These are phyloP conservation scores for Aspidiotus rigidus DNA, from an alignment of 2,888 invertebrate species.

Conservation along the genomic window DNA sequence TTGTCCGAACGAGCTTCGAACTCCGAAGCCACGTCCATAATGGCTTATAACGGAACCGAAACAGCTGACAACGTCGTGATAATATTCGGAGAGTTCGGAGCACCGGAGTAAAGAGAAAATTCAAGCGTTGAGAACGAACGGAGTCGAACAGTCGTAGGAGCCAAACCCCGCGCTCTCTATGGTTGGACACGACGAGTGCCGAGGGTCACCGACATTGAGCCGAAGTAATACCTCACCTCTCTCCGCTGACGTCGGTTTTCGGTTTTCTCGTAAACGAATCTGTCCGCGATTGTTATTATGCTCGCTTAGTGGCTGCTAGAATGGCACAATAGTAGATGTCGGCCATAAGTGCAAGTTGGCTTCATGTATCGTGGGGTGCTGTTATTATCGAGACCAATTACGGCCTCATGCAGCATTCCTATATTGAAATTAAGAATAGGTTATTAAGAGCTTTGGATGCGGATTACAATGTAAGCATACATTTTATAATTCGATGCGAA, in stretches of 20 bases:
- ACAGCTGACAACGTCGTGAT: not conserved
- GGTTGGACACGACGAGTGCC: not conserved
- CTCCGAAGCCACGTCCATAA: no score
- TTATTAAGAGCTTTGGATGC: constrained; percentile 93
- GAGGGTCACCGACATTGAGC: constrained; percentile 12
- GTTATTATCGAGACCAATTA: constrained; percentile 45
- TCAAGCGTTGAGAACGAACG: no score
- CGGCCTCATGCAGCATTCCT: constrained; percentile 51
- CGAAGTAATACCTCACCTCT: constrained; percentile 19
- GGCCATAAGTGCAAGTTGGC: constrained; percentile 47
- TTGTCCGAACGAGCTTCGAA: no score
- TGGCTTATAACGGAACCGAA: no score
- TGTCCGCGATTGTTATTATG: constrained; percentile 32
- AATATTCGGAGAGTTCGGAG: no score
- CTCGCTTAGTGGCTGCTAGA: constrained; percentile 32
- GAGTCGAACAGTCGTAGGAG: no score
- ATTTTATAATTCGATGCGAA: constrained; percentile 24
- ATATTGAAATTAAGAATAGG: constrained; percentile 82
- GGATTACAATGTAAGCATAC: constrained; percentile 87
- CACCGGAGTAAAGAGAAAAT: no score
- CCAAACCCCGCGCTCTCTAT: no score
- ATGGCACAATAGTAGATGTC: constrained; percentile 43
- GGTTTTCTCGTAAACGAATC: constrained; percentile 32
- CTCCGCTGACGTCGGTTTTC: constrained; percentile 29
- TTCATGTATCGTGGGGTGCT: constrained; percentile 45